phyloP scores from a whole-genome alignment of 1,140 invertebrate genomes.

The Elymnias hypermnestra region DNA sequence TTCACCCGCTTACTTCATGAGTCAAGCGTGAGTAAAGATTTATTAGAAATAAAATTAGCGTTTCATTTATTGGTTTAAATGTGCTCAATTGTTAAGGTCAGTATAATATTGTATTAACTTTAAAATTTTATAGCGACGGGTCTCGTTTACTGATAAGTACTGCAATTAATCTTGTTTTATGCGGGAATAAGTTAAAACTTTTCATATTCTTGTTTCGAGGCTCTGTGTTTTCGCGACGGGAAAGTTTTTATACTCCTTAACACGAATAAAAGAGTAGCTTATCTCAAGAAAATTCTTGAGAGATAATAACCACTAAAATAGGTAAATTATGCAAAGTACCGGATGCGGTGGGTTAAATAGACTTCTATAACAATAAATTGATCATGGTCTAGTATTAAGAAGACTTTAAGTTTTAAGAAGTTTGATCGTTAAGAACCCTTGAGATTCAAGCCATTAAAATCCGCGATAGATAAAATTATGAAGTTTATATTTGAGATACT shows the following conservation, averaged over 20 bases:
- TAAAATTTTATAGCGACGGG: slow-evolving; percentile 5
- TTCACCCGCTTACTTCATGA: background rate
- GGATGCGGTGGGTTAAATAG: slow-evolving; percentile 20
- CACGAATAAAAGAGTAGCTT: slow-evolving; percentile 20
- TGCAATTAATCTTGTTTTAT: slow-evolving; percentile 12
- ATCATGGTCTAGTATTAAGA: slow-evolving; percentile 34
- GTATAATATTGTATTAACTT: background rate
- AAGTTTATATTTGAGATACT: too few relatives aligned
- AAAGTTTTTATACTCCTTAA: slow-evolving; percentile 19
- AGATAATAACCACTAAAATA: slow-evolving; percentile 10
- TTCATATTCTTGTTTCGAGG: slow-evolving; percentile 13
- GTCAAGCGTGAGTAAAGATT: too few relatives aligned
- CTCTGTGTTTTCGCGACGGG: slow-evolving; percentile 8
- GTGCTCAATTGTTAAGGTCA: too few relatives aligned
- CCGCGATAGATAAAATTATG: slow-evolving; percentile 19
- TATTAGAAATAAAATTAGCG: too few relatives aligned
- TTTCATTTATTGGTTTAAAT: too few relatives aligned
- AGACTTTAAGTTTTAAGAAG: slow-evolving; percentile 42
- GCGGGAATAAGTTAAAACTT: slow-evolving; percentile 12
- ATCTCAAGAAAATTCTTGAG: slow-evolving; percentile 14
- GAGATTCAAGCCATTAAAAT: slow-evolving; percentile 34
- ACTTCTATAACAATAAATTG: slow-evolving; percentile 31
- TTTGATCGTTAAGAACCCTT: slow-evolving; percentile 53
- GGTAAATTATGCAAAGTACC: slow-evolving; percentile 22
- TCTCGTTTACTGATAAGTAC: slow-evolving; percentile 2